A percentile compares a stretch with the other conserved stretches of the same genome.
Evolutionary conservation across 1,140 invertebrate species (phyloP).

Genomic region (Drosophila parvula): DNA sequence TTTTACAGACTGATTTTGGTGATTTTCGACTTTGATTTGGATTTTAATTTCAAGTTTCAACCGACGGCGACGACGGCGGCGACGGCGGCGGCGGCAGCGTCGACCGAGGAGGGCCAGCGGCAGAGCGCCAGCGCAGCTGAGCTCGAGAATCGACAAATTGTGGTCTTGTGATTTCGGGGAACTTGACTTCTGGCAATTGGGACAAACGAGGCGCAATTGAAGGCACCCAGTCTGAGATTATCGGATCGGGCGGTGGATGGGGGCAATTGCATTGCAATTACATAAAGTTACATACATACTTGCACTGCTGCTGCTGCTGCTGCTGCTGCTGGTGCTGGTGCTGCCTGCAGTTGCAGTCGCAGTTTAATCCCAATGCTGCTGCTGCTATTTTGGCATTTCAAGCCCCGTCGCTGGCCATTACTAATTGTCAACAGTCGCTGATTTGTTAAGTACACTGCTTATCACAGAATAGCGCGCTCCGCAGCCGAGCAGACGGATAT

Average conservation of each 20-base stretch:
- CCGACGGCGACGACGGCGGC: background rate
- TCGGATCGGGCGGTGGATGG: background rate
- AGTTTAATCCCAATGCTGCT: constrained; percentile 5
- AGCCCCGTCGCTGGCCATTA: constrained; percentile 45
- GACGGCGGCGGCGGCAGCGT: background rate
- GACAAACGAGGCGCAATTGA: constrained; percentile 61
- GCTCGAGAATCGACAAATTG: constrained; percentile 20
- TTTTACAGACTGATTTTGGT: background rate
- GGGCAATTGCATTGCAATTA: constrained; percentile 71
- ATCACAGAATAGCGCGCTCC: constrained; percentile 70
- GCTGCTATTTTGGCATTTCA: constrained; percentile 35
- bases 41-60: constrained; percentile 11
- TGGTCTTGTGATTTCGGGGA: constrained; percentile 27
- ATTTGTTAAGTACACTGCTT: constrained; percentile 74
- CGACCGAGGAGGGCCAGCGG: background rate
- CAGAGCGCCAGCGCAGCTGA: constrained; percentile 53
- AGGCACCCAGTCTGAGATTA: constrained; percentile 61
- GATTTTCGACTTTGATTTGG: constrained; percentile 12
- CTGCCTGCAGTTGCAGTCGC: constrained; percentile 36
- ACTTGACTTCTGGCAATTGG: constrained; percentile 28
- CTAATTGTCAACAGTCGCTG: constrained; percentile 63
- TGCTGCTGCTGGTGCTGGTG: constrained; percentile 22
- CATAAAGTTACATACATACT: constrained; percentile 72
- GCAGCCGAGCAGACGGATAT: constrained; percentile 31
- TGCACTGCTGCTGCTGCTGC: constrained; percentile 50